These are phyloP conservation scores for Haemorhous mexicanus DNA, from an alignment of 2,113 vertebrate species.

Conservation along the genomic window DNA sequence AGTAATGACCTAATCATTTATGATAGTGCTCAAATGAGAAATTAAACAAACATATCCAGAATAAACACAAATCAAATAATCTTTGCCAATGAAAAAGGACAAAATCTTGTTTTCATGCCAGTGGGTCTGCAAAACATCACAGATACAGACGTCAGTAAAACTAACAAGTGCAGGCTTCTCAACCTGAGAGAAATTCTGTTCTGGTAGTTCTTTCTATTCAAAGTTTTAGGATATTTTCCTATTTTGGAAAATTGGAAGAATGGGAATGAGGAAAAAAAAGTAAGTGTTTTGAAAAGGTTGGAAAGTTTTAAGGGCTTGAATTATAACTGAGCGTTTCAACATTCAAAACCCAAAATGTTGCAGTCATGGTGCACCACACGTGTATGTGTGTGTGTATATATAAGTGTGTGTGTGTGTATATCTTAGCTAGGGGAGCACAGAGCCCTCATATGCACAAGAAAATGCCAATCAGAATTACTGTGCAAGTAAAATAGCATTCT, in stretches of 20 bases:
- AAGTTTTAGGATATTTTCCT: neutral
- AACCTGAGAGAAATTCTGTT: neutral
- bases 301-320: neutral
- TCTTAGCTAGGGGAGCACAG: neutral
- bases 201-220: neutral
- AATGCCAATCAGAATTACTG: neutral
- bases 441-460: neutral
- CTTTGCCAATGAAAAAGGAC: slow-evolving; percentile 12
- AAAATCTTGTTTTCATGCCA: neutral
- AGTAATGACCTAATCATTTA: slow-evolving; percentile 33
- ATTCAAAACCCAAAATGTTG: neutral
- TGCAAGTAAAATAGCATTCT: neutral
- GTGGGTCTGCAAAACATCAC: neutral
- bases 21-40: neutral
- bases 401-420: no score
- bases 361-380: neutral
- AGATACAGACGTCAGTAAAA: neutral
- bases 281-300: neutral
- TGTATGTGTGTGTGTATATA: no score
- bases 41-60: slow-evolving; percentile 36
- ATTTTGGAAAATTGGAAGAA: neutral
- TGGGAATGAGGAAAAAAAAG: neutral
- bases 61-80: neutral
- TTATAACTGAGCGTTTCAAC: neutral
- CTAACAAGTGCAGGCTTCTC: neutral